Evolutionary conservation across 1,140 invertebrate genomes (phyloP).

Genomic region (roundworm (Caenorhabditis elegans)): WBcel235 BX284603.4:5588501-5589000

Average conservation of each 20-base stretch:
- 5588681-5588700: constrained; percentile 7
- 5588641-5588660: neutral
- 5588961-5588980: neutral
- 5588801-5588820: neutral
- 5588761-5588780: neutral
- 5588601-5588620: neutral
- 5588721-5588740: constrained; percentile 14
- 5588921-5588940: neutral
- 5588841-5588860: neutral
- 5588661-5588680: neutral
- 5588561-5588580: neutral
- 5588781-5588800: neutral
- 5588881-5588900: neutral
- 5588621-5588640: neutral
- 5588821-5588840: neutral
- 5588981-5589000: too few species aligned
- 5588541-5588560: neutral
- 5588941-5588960: neutral
- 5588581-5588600: constrained; percentile 12
- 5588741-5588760: constrained; percentile 19
- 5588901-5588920: neutral
- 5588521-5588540: neutral
- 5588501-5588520: neutral
- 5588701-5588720: constrained; percentile 5
- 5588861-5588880: neutral